Evolutionary conservation across 2,888 invertebrate genomes (phyloP).

Genomic region (Elysia crispata): DNA sequence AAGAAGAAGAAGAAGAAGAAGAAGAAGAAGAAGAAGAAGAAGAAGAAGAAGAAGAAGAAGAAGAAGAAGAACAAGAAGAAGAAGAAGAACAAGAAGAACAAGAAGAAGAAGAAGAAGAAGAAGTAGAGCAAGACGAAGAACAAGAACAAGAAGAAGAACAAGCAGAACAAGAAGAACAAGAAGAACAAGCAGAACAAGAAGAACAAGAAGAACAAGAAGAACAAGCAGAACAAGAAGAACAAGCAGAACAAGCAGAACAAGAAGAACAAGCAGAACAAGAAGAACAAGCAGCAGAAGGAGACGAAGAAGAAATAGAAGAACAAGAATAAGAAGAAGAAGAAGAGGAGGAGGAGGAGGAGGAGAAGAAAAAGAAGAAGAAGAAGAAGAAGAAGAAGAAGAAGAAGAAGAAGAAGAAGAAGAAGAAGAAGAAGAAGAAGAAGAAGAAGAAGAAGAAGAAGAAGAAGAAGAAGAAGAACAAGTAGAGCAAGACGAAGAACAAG

Average conservation of each 20-base stretch:
- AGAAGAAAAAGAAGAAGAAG: neutral
- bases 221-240: slow-evolving; percentile 21
- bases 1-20: no score
- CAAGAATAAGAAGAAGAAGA: slow-evolving; percentile 5
- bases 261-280: neutral
- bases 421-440: slow-evolving; percentile 16
- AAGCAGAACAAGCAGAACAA: slow-evolving; percentile 33
- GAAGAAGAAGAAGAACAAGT: slow-evolving; percentile 16
- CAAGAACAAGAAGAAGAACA: slow-evolving; percentile 1
- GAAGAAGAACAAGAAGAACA: neutral
- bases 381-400: neutral
- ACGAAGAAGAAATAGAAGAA: neutral
- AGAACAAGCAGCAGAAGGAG: slow-evolving; percentile 11
- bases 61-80: no score
- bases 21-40: no score
- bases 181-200: no score
- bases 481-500: neutral
- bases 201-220: no score
- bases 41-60: no score
- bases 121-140: neutral
- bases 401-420: neutral
- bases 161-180: neutral
- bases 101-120: neutral
- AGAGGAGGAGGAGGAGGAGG: neutral
- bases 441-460: neutral